A percentile compares a stretch with the other conserved stretches of the same genome.
These are phyloP conservation scores for Periplaneta americana DNA, from an alignment of 1,140 invertebrate genomes.

Conservation along the genomic window DNA sequence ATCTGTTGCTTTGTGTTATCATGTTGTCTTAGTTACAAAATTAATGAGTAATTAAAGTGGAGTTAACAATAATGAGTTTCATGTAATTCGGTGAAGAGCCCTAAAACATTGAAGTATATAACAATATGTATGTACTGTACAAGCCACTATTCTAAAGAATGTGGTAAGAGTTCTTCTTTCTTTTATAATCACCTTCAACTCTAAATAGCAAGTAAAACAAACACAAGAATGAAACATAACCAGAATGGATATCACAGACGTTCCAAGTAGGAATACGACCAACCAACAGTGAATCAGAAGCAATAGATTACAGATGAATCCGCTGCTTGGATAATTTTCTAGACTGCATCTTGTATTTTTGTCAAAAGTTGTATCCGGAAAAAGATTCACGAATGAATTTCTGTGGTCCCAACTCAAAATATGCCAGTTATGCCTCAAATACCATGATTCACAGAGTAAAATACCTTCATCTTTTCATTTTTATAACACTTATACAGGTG, in stretches of 20 bases:
- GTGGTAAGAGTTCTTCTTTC: background rate
- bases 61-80: background rate
- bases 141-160: background rate
- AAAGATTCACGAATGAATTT: too few species aligned
- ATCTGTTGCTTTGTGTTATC: too few species aligned
- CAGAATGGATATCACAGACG: background rate
- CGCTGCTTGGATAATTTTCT: background rate
- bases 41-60: background rate
- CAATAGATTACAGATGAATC: background rate
- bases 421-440: too few species aligned
- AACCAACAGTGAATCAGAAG: background rate
- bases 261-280: background rate
- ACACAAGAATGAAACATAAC: background rate
- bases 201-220: background rate
- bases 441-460: too few species aligned
- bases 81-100: background rate
- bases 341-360: too few species aligned
- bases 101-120: background rate
- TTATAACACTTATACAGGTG: too few species aligned
- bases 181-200: background rate
- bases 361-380: too few species aligned
- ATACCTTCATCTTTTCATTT: too few species aligned
- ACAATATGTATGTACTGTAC: background rate
- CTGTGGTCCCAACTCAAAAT: too few species aligned
- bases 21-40: background rate